Conservation (phyloP, 2,113 vertebrate genomes). For the Limnothrissa miodon region DNA sequence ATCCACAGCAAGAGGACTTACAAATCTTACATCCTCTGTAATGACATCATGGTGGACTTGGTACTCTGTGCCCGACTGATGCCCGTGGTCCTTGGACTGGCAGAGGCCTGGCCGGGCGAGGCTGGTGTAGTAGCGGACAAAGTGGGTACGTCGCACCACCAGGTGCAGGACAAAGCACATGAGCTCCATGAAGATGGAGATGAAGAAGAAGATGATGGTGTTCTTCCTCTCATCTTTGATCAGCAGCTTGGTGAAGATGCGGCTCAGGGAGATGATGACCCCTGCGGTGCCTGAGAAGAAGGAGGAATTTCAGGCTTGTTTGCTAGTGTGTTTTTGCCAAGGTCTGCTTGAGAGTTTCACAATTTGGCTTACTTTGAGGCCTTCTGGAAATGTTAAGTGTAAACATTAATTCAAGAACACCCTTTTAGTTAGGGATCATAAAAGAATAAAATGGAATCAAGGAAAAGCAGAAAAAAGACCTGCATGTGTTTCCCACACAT, state of each 20-base stretch:
- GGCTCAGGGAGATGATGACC: slow-evolving; percentile 93
- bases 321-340: neutral
- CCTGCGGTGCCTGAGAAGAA: slow-evolving; percentile 84
- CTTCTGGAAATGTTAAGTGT: neutral
- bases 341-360: neutral
- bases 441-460: no score
- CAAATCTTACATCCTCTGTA: slow-evolving; percentile 86
- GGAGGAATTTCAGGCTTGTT: slow-evolving; percentile 2
- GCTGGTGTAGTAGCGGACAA: slow-evolving; percentile 84
- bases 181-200: slow-evolving; percentile 90
- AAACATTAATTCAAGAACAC: neutral
- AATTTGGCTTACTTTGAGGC: neutral
- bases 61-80: slow-evolving; percentile 71
- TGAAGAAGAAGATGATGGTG: slow-evolving; percentile 96
- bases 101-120: slow-evolving; percentile 63
- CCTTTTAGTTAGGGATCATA: no score
- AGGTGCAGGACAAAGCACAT: slow-evolving; percentile 92
- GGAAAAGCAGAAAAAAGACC: no score
- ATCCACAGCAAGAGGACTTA: slow-evolving; percentile 67
- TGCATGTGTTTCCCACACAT: neutral
- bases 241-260: slow-evolving; percentile 96
- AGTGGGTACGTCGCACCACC: slow-evolving; percentile 84
- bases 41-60: slow-evolving; percentile 88
- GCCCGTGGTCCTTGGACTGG: slow-evolving; percentile 48
- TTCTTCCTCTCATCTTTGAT: slow-evolving; percentile 85